phyloP scores from a whole-genome alignment of 2,888 invertebrate species.

The Morinoia aosen region DNA sequence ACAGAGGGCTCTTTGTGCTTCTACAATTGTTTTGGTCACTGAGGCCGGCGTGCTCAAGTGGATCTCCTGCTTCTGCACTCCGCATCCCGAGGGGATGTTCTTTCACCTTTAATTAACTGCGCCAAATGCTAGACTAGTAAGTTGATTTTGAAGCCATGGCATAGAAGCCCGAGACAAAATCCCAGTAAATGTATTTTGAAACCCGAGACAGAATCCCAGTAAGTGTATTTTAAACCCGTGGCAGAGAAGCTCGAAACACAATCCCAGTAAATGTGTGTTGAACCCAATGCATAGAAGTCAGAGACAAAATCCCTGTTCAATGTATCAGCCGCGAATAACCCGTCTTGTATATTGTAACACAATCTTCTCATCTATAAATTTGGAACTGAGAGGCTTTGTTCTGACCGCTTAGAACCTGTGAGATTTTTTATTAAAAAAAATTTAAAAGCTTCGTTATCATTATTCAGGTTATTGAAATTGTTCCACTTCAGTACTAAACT shows the following conservation, averaged over 20 bases:
- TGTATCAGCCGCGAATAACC: neutral
- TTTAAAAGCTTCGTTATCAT: neutral
- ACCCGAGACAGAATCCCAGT: too few relatives aligned
- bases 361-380: neutral
- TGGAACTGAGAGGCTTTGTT: neutral
- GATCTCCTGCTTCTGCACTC: neutral
- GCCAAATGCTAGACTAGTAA: neutral
- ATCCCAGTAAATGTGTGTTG: too few relatives aligned
- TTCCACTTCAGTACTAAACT: neutral
- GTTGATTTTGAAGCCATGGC: neutral
- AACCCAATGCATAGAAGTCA: too few relatives aligned
- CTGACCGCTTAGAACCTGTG: neutral
- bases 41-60: conserved; percentile 20
- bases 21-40: conserved; percentile 45
- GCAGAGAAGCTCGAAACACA: too few relatives aligned
- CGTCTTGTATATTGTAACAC: neutral
- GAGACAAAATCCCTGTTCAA: neutral
- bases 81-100: neutral
- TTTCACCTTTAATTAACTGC: neutral
- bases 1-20: conserved; percentile 42
- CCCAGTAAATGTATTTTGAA: too few relatives aligned
- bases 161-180: neutral
- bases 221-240: too few relatives aligned
- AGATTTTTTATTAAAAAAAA: neutral
- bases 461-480: neutral